Percentiles rank a stretch among this genome's conserved stretches.
phyloP scores from a whole-genome alignment of 2,888 invertebrate genomes.

The Maniola hyperantus region DNA sequence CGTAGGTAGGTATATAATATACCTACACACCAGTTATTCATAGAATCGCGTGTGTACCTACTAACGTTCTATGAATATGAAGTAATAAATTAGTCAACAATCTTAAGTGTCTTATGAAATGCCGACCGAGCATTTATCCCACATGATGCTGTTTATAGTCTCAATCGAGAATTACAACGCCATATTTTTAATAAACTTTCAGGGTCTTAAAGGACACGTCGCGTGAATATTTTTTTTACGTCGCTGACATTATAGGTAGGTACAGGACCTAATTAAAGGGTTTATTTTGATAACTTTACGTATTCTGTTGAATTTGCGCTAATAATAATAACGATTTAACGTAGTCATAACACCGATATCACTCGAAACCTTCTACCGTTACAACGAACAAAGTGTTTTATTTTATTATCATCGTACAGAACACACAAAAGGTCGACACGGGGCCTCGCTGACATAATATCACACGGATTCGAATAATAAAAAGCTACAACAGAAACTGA shows the following conservation, averaged over 20 bases:
- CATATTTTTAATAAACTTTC: background rate
- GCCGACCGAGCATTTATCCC: slow-evolving; percentile 3
- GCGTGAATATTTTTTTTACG: background rate
- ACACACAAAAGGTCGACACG: slow-evolving; percentile 54
- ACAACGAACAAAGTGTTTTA: slow-evolving; percentile 61
- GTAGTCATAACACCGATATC: slow-evolving; percentile 16
- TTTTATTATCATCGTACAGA: slow-evolving; percentile 57
- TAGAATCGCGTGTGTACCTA: background rate
- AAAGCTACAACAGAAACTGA: slow-evolving; percentile 49
- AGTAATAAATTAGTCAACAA: slow-evolving; percentile 16
- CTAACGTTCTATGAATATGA: slow-evolving; percentile 1
- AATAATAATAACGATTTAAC: slow-evolving; percentile 10
- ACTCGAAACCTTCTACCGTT: slow-evolving; percentile 50
- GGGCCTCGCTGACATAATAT: slow-evolving; percentile 73
- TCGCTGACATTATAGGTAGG: background rate
- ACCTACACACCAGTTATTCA: background rate
- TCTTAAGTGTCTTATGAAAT: slow-evolving; percentile 15
- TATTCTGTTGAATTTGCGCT: background rate
- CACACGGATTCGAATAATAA: slow-evolving; percentile 62
- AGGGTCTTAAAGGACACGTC: background rate
- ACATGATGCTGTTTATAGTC: background rate
- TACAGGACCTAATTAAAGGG: background rate
- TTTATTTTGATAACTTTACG: background rate
- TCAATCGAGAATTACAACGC: background rate
- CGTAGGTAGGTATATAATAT: background rate